Base-by-base conservation (phyloP, 2,797 vertebrate species). In the Darevskia mixta region DNA sequence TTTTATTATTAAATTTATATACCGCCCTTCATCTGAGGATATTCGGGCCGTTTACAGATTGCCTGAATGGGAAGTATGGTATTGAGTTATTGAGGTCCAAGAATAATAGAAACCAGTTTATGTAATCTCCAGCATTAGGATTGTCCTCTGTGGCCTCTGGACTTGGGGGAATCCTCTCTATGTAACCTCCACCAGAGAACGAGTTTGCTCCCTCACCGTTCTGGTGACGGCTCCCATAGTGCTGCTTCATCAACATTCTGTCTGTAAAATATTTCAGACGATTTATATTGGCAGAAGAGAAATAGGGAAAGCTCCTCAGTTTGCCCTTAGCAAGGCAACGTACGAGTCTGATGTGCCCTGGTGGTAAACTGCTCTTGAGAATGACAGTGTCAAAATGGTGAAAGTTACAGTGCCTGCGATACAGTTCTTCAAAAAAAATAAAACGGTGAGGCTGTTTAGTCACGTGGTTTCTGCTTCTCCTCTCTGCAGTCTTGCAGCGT, bases 401-500 rank as follows among this genome's bases (percentile, higher is more conserved):
- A 55, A 55, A 55, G 13, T 55, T 15, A 49, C n/a, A 72, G 41
- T 5, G 23, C 67, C 27, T 67, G 17, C 23, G 35, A n/a, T 35
- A 41, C 6, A 27, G 7, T 18, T 67, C 8, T 25, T 49, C 17
- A 49, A 79, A 71, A 71, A 38, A 77, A 77, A n/a, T 23, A 17
- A 8, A 18, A 75, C 4, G 7, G 5, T 49, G 41, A 49, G 41
- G 27, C 67, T 73, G 8, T 27, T n/a, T 43, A 35, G 23, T 80
- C 27, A 69, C 18, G 4, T 10, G 7, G 11, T 6, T 11, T 66
- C 93, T 67, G 1, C 88, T 83, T 92, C 78, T 69, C 82, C 8
- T 11, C 71, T 89, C 11, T 35, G 0, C 95, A 99, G 98, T 98
- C 91, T 97, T 98, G 93, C 98, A 99, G 96, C 97, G 97, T 29